Evolutionary conservation across 2,113 vertebrate genomes (phyloP), one percentile per base, ranked within the genome.

Genomic region (Melospiza melodia): DNA sequence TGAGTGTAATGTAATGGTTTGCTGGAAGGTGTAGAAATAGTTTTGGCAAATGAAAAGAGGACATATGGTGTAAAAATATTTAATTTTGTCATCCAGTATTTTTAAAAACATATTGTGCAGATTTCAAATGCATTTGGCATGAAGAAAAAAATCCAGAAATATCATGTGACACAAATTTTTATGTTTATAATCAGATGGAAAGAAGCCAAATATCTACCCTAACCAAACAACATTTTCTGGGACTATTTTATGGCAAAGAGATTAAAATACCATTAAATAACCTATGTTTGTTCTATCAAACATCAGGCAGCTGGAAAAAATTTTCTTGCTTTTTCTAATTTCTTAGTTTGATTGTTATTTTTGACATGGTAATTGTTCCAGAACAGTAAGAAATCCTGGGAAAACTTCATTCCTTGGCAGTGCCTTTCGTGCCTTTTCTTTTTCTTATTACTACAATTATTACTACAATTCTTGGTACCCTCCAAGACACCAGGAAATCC

Each of bases 1-100:
- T 65, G 15, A 72, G 2, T 80, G 20, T 30, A 61, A 37, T 20
- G 13, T 52, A 59, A 55, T 6, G 11, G 6, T 75, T 55, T 92
- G 49, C 69, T 35, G 25, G 15, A 93, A 89, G 7, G 19, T 30
- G 21, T 43, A 68, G 57, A 83, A 93, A 52, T 51, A 51, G n/a
- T 28, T 79, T 44, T 65, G 43, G 15, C 15, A 48, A 28, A 10
- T n/a, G 21, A 43, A 87, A 92, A 61, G 6, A 15, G 12, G 44
- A 12, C 46, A 46, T 30, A n/a, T 1, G n/a, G 12, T 16, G 6
- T 11, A 37, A 25, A 24, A 86, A 78, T 19, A 63, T 0, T 0
- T 39, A 44, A 12, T 89, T 67, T 48, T 2, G 1, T 13, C 30
- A 77, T 6, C 2, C 18, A 27, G 1, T 24, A 4, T 18, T 43